phyloP scores from a whole-genome alignment of 37 sponge, comb jelly and placozoan genomes.

The Theonella swinhoei region DNA sequence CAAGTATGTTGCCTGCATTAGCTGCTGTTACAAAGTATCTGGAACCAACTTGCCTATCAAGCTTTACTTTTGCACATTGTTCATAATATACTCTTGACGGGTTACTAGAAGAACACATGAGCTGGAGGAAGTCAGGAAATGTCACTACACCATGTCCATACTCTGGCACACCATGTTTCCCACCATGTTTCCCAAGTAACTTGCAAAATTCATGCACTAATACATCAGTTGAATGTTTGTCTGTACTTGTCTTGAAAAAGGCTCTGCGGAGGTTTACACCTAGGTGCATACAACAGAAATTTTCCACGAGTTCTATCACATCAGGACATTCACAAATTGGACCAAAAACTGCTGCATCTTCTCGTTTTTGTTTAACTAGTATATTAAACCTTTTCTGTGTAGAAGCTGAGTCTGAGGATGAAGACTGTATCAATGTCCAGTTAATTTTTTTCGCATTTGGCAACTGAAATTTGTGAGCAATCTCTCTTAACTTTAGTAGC shows the following conservation, averaged over 20 bases:
- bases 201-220: conserved; percentile 47
- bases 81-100: neutral
- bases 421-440: conserved; percentile 31
- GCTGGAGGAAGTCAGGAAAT: conserved; percentile 33
- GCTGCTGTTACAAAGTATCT: conserved; percentile 54
- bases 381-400: conserved; percentile 49
- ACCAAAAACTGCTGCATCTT: conserved; percentile 11
- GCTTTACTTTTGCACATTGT: conserved; percentile 17
- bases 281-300: conserved; percentile 68
- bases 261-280: conserved; percentile 63
- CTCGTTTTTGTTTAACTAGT: conserved; percentile 16
- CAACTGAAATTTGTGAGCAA: conserved; percentile 16
- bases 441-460: conserved; percentile 43
- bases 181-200: conserved; percentile 19
- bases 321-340: conserved; percentile 15
- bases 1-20: conserved; percentile 37
- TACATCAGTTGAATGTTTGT: conserved; percentile 9
- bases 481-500: conserved; percentile 23
- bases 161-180: conserved; percentile 23
- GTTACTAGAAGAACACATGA: neutral
- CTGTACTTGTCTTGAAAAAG: conserved; percentile 21
- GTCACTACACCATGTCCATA: conserved; percentile 27
- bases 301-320: conserved; percentile 43
- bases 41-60: conserved; percentile 39
- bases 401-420: conserved; percentile 26